Evolutionary conservation across 2,113 vertebrate species (phyloP).

Genomic region (Osmerus eperlanus): DNA sequence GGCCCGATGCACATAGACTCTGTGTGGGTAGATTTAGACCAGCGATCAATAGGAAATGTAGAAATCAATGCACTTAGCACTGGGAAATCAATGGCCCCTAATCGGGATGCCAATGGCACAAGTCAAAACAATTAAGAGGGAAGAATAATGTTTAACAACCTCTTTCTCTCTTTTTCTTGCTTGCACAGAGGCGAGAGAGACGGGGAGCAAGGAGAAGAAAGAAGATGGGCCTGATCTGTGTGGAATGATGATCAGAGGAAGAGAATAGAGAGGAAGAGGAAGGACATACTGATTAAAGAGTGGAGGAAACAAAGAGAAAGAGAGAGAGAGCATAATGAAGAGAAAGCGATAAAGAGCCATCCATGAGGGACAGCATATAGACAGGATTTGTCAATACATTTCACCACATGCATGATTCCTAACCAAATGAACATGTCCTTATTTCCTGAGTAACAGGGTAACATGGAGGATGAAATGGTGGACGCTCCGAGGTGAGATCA

Average conservation of each 20-base stretch:
- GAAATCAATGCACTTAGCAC: constrained; percentile 96
- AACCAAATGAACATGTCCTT: too few relatives aligned
- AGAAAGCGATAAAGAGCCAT: background rate
- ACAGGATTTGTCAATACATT: background rate
- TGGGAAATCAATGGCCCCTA: constrained; percentile 94
- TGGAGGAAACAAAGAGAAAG: constrained; percentile 9
- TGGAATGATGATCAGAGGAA: constrained; percentile 5
- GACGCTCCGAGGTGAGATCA: too few relatives aligned
- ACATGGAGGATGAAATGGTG: too few relatives aligned
- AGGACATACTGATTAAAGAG: constrained; percentile 10
- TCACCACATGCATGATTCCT: too few relatives aligned
- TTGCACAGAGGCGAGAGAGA: constrained; percentile 44
- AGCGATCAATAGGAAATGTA: constrained; percentile 96
- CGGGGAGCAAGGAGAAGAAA: constrained; percentile 19
- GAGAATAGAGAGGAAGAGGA: constrained; percentile 28
- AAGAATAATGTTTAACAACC: constrained; percentile 92
- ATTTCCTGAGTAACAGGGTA: background rate
- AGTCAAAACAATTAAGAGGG: constrained; percentile 98
- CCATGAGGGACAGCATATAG: background rate
- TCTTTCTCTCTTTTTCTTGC: constrained; percentile 52
- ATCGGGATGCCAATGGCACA: constrained; percentile 96
- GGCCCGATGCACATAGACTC: constrained; percentile 47
- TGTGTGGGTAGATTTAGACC: constrained; percentile 90
- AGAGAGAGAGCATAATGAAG: background rate
- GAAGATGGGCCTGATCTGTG: constrained; percentile 1